Percentiles rank a stretch among this genome's conserved stretches.
Conservation (phyloP, 2,888 invertebrate genomes). For the Halictus quadricinctus region DNA sequence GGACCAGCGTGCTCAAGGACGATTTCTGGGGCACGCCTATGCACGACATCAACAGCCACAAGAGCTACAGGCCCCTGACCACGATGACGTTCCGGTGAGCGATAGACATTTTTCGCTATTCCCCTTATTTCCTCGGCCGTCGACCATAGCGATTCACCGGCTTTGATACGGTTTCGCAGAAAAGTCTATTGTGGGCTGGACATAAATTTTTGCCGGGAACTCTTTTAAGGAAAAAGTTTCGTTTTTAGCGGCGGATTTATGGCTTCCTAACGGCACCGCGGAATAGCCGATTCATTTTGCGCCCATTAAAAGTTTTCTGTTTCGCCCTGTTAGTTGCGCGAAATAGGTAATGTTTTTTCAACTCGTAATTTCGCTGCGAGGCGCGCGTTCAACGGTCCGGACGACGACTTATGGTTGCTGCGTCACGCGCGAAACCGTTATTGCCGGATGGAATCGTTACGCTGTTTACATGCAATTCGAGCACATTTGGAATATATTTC, state of each 20-base stretch:
- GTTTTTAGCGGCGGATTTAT: conserved; percentile 11
- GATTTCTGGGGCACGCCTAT: conserved; percentile 97
- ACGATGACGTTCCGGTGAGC: conserved; percentile 92
- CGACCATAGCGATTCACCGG: not conserved
- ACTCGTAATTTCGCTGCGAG: not conserved
- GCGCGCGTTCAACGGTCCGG: not conserved
- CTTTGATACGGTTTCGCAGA: not conserved
- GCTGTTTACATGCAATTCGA: not conserved
- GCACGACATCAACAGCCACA: conserved; percentile 92
- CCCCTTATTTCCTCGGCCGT: not conserved
- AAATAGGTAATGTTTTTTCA: not conserved
- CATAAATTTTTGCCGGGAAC: not conserved
- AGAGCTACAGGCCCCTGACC: conserved; percentile 93
- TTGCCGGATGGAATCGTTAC: not conserved
- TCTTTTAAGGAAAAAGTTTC: conserved; percentile 21
- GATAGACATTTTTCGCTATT: not conserved
- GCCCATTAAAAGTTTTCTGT: conserved; percentile 13
- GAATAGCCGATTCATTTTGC: conserved; percentile 13
- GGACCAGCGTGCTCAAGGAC: conserved; percentile 87
- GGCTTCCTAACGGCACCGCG: not conserved
- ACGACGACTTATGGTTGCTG: not conserved
- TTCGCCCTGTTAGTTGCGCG: not conserved
- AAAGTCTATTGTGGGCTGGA: not conserved
- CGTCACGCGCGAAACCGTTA: not conserved
- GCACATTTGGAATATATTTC: not conserved